Percentiles rank a stretch among this genome's conserved stretches.
Conservation (phyloP, 53 echinoderm and acorn worm genomes). For the Hippasteria phrygiana region DNA sequence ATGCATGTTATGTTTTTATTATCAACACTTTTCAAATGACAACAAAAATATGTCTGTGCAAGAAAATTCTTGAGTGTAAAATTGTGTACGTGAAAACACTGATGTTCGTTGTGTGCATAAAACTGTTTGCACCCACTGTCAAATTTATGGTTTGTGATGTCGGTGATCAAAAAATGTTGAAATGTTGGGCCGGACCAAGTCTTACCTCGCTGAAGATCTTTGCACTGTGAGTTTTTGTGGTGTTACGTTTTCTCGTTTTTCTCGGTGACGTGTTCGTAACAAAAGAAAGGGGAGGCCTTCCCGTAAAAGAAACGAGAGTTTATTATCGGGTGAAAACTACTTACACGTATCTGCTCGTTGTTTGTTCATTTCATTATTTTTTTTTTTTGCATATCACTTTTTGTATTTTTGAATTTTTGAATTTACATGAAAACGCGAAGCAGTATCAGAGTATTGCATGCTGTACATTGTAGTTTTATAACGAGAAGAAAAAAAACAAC, state of each 20-base stretch:
- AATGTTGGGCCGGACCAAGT: conserved; percentile 39
- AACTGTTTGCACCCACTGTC: conserved; percentile 54
- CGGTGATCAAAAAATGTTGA: conserved; percentile 16
- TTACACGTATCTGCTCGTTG: conserved; percentile 12
- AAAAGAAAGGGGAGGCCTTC: conserved; percentile 23
- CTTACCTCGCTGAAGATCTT: conserved; percentile 41
- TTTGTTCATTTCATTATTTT: background rate
- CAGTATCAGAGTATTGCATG: conserved; percentile 61
- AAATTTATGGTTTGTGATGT: conserved; percentile 35
- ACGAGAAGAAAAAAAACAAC: background rate
- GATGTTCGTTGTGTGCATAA: conserved; percentile 47
- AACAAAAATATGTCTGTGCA: conserved; percentile 47
- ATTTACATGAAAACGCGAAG: conserved; percentile 20
- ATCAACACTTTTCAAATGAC: conserved; percentile 51
- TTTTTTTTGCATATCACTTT: conserved; percentile 50
- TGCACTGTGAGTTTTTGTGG: conserved; percentile 6
- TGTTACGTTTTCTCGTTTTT: conserved; percentile 29
- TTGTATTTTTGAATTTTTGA: conserved; percentile 51
- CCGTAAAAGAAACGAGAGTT: background rate
- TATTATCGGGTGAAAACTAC: conserved; percentile 21
- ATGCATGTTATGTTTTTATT: conserved; percentile 68
- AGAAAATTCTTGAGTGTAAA: conserved; percentile 49
- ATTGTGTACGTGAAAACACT: conserved; percentile 43
- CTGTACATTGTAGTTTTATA: conserved; percentile 65
- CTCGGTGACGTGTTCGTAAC: conserved; percentile 27